Evolutionary conservation across 2,113 vertebrate genomes (phyloP), one percentile per base, ranked within the genome.

Genomic region (Campylomormyrus numenius): DNA sequence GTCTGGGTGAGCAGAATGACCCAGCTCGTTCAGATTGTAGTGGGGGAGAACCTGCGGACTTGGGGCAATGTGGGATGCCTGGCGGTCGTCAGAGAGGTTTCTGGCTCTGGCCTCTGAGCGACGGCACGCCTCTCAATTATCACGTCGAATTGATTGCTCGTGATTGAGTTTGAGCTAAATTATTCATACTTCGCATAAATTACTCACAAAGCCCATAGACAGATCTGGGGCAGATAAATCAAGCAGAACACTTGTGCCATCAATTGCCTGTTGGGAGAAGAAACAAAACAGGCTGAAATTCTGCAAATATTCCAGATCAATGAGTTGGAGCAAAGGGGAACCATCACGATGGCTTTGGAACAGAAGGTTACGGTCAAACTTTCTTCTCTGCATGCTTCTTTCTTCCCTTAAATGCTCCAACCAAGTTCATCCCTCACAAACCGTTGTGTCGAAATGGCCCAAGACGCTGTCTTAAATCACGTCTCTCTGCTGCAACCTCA

Each of bases 171-270:
- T 90, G 90, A 91, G 89, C 87, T 92, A 89, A 91, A 92, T 93
- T 92, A 92, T 92, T 92, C 92, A 93, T 91, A 89, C 91, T 91
- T 91, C 77, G 84, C 46, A 31, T 35, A 89, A 89, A 86, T 85
- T 49, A 86, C 53, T 90, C 80, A 48, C 11, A 80, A 21, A 52
- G 53, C 39, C 83, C 74, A 89, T 88, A 84, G 89, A 24, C 42
- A 92, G 91, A 93, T 92, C 52, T 89, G 90, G 91, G 92, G 35
- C 91, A 92, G 91, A 92, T 93, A 92, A 92, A 91, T 92, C 90
- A 91, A 88, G 84, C 80, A 24, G 74, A 83, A 89, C 89, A 88
- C 74, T n/a, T 53, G 88, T 85, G 87, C 91, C 89, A 90, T 58
- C 91, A 91, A 8, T 17, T 70, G 53, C 88, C 85, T 74, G 88